Evolutionary conservation across 2,888 invertebrate genomes (phyloP), one percentile per base, ranked within the genome.

Genomic region (Dendrolimus pini): DNA sequence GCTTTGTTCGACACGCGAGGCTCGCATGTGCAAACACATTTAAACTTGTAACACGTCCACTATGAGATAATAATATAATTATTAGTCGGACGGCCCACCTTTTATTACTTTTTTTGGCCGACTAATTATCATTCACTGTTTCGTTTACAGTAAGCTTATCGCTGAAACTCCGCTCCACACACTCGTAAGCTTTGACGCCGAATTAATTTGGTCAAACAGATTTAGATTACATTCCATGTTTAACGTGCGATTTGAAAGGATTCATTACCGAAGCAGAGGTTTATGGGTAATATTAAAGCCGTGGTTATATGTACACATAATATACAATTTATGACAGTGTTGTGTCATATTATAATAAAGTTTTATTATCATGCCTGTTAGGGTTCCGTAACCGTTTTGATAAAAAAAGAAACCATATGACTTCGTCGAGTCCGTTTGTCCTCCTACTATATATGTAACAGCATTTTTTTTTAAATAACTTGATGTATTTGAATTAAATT

Each of bases 11-110:
- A 63, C 68, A 71, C 68, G 70, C 71, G 59, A 71, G 55, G 58
- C 60, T 73, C 69, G 75, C 77, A 79, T 77, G 77, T 75, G 73
- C 70, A 76, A 77, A 78, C 70, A 75, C 71, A 76, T 78, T 79
- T 70, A 68, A 70, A 72, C 69, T 71, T 69, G 68, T 63, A 72
- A 71, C 71, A 72, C 76, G 74, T 70, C 73, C 63, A 66, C 68
- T 72, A 74, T 69, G 72, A 79, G 78, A 83, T 83, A 83, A 83
- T 83, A 83, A 79, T 77, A 84, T 54, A 41, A 54, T 54, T 54
- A 54, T 54, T 54, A 30, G 9, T 41, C 54, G 30, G 41, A 30
- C 52, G 12, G 42, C 41, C 30, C 54, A 53, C 53, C 14, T 41
- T 14, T 18, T 9, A n/a, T n/a, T 54, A 10, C 9, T 63, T 59